Base-by-base conservation (phyloP, 2,797 vertebrate genomes). In the Amniataba percoides region DNA sequence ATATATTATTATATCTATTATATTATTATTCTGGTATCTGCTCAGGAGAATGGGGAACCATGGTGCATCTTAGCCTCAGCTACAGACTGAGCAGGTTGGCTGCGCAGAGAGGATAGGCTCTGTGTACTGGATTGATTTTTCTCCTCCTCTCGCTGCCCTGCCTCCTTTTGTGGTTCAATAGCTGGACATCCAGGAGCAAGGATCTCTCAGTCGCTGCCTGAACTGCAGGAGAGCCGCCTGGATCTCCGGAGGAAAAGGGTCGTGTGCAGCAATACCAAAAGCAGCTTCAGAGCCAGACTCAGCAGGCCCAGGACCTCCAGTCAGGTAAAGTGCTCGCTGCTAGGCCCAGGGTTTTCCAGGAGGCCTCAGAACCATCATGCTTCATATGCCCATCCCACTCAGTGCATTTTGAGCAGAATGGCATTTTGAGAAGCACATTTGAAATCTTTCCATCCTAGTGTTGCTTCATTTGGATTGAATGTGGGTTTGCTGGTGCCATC, bases 161-260 rank as follows among this genome's bases (percentile, higher is more conserved):
- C 95, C 95, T 96, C 94, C 95, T 96, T 88, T 96, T 96, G 95
- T 96, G 95, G 95, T 96, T 97, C 95, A 95, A 95, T 97, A 97
- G 96, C 95, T 97, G 95, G 97, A 97, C 95, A 93, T 96, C 95
- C 95, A 96, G 94, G 95, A 97, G 93, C 95, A 94, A 96, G 94
- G 92, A 96, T 97, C 92, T 97, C 94, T 96, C 94, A 96, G 93
- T 95, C 93, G 87, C 95, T 96, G 94, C 95, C 95, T 92, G 94
- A 95, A 93, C 94, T 92, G 85, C 93, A 93, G 92, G 92, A 97
- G 95, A 96, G 88, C 88, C 93, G 94, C 89, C 90, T 94, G 92
- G 95, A 96, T 94, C 93, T 94, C 91, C 84, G 91, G 88, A 92
- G 93, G 93, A 95, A 93, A 86, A 91, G 82, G 84, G 90, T 88